Conservation (phyloP, 2,113 vertebrate genomes). For the Leptosomus discolor region DNA sequence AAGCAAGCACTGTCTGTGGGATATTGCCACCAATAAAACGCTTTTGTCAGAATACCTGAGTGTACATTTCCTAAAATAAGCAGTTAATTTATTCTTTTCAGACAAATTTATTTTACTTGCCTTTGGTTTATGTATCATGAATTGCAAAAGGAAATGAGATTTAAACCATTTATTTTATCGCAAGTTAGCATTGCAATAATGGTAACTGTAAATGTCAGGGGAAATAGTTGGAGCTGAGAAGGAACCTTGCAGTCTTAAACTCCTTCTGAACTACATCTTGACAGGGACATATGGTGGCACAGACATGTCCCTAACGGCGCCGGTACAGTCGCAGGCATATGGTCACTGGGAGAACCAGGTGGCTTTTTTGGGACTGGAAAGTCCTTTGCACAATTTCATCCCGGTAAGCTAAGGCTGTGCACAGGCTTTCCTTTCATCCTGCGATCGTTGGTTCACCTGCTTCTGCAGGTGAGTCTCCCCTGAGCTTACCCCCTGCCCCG, state of each 20-base stretch:
- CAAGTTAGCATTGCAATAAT: background rate
- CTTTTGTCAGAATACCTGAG: background rate
- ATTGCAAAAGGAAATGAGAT: background rate
- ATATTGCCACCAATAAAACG: background rate
- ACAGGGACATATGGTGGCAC: background rate
- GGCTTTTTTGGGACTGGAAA: background rate
- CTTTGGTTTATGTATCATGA: background rate
- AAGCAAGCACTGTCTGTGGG: background rate
- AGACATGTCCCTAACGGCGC: background rate
- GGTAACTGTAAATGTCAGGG: background rate
- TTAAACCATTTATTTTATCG: background rate
- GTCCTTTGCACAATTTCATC: too few relatives aligned
- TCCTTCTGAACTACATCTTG: background rate
- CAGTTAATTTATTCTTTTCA: background rate
- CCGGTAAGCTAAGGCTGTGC: background rate
- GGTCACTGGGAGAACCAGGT: fast-evolving
- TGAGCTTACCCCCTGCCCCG: fast-evolving
- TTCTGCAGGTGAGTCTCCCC: background rate
- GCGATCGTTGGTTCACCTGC: fast-evolving
- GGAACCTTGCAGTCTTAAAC: background rate
- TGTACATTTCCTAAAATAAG: background rate
- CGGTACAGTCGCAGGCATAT: background rate
- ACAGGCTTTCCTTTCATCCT: background rate
- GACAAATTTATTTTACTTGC: background rate
- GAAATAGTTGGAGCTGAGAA: background rate